A percentile compares a stretch with the other conserved stretches of the same genome.
phyloP scores from a whole-genome alignment of 2,113 vertebrate species.

The Rhinoptilus africanus region DNA sequence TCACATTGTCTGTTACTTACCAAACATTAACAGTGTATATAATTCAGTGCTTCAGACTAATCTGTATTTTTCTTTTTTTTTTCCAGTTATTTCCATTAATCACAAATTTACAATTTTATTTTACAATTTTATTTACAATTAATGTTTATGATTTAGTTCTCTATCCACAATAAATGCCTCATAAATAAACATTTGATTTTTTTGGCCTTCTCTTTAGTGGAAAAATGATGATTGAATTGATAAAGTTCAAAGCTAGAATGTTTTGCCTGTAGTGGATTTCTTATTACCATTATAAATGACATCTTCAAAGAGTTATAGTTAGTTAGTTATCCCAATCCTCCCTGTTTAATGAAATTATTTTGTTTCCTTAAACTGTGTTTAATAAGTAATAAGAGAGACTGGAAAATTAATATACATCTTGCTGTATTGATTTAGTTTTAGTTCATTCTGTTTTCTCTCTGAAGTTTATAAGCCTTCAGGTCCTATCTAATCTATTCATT shows the following conservation, averaged over 20 bases:
- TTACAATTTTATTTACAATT: conserved; percentile 1
- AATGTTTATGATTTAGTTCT: not conserved
- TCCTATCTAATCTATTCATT: not conserved
- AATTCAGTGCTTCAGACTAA: not conserved
- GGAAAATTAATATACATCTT: not conserved
- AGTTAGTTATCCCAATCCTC: not conserved
- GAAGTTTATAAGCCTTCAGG: conserved; percentile 20
- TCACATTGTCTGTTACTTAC: conserved; percentile 9
- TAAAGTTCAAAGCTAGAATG: conserved; percentile 39
- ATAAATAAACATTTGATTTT: conserved; percentile 2
- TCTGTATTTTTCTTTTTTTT: not conserved
- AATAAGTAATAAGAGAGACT: conserved; percentile 9
- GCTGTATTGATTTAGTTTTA: conserved; percentile 10
- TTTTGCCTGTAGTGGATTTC: conserved; percentile 26
- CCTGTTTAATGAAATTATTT: conserved; percentile 28
- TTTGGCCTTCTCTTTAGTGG: not conserved
- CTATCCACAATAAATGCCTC: not conserved
- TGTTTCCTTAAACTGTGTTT: conserved; percentile 32
- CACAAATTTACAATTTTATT: no score
- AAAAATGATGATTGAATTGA: not conserved
- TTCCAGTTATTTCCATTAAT: not conserved
- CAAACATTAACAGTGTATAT: not conserved
- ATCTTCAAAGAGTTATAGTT: conserved; percentile 13
- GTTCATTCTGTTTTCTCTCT: conserved; percentile 30
- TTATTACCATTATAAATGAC: not conserved